Evolutionary conservation across 2,888 invertebrate species (phyloP).

Genomic region (Nomada ferruginata): DNA sequence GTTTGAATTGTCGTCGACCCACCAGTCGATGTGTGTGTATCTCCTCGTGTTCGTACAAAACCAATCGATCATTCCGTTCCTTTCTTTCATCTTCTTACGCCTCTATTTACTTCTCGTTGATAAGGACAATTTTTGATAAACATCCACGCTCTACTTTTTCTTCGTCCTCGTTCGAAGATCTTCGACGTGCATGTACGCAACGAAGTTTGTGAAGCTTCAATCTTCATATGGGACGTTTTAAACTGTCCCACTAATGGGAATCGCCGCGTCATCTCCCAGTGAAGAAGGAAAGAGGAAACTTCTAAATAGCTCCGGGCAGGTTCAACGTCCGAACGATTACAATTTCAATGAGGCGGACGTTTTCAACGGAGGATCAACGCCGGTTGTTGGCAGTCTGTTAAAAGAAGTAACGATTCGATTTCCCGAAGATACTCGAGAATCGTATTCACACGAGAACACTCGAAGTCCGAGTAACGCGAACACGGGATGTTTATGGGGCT

Average conservation of each 20-base stretch:
- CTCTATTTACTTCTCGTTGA: neutral
- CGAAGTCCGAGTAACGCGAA: slow-evolving; percentile 70
- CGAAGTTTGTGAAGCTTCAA: accelerated
- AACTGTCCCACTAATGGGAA: neutral
- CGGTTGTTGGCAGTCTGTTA: slow-evolving; percentile 61
- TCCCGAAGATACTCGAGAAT: slow-evolving; percentile 73
- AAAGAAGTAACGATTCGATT: slow-evolving; percentile 70
- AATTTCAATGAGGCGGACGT: slow-evolving; percentile 42
- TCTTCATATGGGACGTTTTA: too few relatives aligned
- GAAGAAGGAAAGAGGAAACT: neutral
- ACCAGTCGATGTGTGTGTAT: slow-evolving; percentile 50
- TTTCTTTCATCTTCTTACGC: slow-evolving; percentile 14
- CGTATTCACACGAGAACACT: slow-evolving; percentile 77
- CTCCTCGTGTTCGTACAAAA: slow-evolving; percentile 37
- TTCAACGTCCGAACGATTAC: slow-evolving; percentile 37
- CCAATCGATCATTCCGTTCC: slow-evolving; percentile 56
- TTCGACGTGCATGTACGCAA: too few relatives aligned
- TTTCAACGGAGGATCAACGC: slow-evolving; percentile 14
- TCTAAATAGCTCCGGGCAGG: slow-evolving; percentile 4
- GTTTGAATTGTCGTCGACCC: slow-evolving; percentile 63
- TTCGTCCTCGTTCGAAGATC: neutral
- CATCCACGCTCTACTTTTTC: neutral
- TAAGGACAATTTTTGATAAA: neutral
- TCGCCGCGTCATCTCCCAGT: neutral
- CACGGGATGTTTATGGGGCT: slow-evolving; percentile 77